Evolutionary conservation across 1,140 invertebrate genomes (phyloP).

Genomic region (Cryptotermes secundus): DNA sequence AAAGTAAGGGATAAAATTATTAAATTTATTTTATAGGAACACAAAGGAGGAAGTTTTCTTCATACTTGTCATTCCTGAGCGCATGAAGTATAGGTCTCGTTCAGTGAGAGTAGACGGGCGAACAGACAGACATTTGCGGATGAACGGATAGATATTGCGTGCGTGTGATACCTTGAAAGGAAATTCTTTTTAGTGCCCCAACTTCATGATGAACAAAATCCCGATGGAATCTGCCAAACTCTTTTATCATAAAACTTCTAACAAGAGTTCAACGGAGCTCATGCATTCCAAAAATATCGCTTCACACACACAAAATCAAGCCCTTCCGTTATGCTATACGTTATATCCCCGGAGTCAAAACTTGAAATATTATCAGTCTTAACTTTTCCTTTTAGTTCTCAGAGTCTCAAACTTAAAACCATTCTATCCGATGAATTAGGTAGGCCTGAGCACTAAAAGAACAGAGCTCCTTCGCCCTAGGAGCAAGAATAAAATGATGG

Average conservation of each 20-base stretch:
- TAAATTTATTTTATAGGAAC: too few species aligned
- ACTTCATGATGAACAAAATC: not conserved
- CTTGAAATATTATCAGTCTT: not conserved
- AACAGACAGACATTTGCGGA: not conserved
- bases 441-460: not conserved
- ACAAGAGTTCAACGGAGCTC: not conserved
- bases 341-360: not conserved
- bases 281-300: not conserved
- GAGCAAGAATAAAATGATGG: not conserved
- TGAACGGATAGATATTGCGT: not conserved
- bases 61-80: too few species aligned
- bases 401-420: not conserved
- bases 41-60: too few species aligned
- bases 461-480: not conserved
- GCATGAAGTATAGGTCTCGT: too few species aligned
- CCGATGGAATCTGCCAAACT: not conserved
- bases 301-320: not conserved
- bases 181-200: not conserved
- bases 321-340: not conserved
- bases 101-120: too few species aligned
- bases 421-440: not conserved
- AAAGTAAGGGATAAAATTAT: too few species aligned
- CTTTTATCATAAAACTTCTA: constrained; percentile 8
- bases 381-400: not conserved
- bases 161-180: not conserved